These are phyloP conservation scores for Iguana delicatissima DNA, from an alignment of 2,797 vertebrate species.

Conservation along the genomic window DNA sequence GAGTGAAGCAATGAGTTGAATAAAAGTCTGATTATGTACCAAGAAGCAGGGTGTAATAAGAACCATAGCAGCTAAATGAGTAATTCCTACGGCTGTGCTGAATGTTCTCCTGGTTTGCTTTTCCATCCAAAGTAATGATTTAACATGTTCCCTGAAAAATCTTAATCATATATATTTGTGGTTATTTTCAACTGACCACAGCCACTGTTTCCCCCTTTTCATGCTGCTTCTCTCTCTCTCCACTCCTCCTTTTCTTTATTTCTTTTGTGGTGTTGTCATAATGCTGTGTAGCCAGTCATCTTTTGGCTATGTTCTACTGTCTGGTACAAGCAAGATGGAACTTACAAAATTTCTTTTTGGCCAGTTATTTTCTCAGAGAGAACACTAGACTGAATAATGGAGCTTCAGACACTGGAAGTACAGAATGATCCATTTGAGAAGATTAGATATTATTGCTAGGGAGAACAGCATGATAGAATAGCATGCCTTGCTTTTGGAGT, in stretches of 20 bases:
- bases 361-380: slow-evolving; percentile 19
- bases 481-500: slow-evolving; percentile 37
- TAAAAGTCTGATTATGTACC: slow-evolving; percentile 76
- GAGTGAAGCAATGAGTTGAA: slow-evolving; percentile 77
- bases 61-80: slow-evolving; percentile 70
- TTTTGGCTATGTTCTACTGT: not conserved
- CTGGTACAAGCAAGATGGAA: not conserved
- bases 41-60: slow-evolving; percentile 70
- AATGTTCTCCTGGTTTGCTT: slow-evolving; percentile 16
- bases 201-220: not conserved
- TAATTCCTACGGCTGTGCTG: slow-evolving; percentile 61
- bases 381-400: slow-evolving; percentile 21
- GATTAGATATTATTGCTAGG: slow-evolving; percentile 11
- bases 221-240: not conserved
- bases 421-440: slow-evolving; percentile 38
- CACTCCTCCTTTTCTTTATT: not conserved
- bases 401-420: slow-evolving; percentile 34
- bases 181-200: not conserved
- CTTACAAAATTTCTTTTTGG: not conserved
- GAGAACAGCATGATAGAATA: slow-evolving; percentile 37
- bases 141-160: not conserved
- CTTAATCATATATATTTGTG: slow-evolving; percentile 15
- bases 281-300: not conserved
- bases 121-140: slow-evolving; percentile 14
- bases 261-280: not conserved